phyloP scores from a whole-genome alignment of 2,888 invertebrate genomes.

The Phasia obesa region DNA sequence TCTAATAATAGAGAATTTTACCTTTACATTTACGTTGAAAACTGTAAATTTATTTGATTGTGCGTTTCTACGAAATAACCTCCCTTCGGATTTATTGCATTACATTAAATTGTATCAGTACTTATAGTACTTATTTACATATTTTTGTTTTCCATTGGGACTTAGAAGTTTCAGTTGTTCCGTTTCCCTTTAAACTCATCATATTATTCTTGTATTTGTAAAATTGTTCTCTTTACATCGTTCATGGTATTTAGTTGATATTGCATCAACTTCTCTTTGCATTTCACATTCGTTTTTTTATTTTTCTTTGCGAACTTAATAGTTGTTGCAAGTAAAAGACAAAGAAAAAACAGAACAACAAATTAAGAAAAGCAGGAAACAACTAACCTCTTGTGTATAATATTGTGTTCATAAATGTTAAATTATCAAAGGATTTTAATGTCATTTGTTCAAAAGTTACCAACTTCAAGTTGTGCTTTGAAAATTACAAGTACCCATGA shows the following conservation, averaged over 20 bases:
- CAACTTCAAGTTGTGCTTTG: slow-evolving; percentile 48
- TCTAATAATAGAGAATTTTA: too few relatives aligned
- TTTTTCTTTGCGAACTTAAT: slow-evolving; percentile 43
- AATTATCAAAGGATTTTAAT: slow-evolving; percentile 66
- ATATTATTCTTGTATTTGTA: too few relatives aligned
- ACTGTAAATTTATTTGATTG: too few relatives aligned
- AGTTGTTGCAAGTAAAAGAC: slow-evolving; percentile 38
- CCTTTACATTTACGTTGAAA: too few relatives aligned
- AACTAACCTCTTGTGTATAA: slow-evolving; percentile 51
- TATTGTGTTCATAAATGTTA: slow-evolving; percentile 61
- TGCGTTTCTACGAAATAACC: too few relatives aligned
- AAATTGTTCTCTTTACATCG: slow-evolving; percentile 15
- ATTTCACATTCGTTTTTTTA: slow-evolving; percentile 4
- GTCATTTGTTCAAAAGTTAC: slow-evolving; percentile 58
- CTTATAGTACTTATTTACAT: not conserved
- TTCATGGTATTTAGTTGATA: not conserved
- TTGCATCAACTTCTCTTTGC: not conserved
- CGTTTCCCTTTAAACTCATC: slow-evolving; percentile 46
- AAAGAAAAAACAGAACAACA: slow-evolving; percentile 5
- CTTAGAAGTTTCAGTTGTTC: slow-evolving; percentile 26
- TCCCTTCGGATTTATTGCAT: too few relatives aligned
- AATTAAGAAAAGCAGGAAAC: slow-evolving; percentile 11
- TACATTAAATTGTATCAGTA: too few relatives aligned
- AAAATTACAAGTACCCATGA: too few relatives aligned
- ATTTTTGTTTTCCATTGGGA: slow-evolving; percentile 6